A percentile compares a stretch with the other conserved stretches of the same genome.
Evolutionary conservation across 2,797 vertebrate species (phyloP).

Genomic region (Malurus leucopterus): DNA sequence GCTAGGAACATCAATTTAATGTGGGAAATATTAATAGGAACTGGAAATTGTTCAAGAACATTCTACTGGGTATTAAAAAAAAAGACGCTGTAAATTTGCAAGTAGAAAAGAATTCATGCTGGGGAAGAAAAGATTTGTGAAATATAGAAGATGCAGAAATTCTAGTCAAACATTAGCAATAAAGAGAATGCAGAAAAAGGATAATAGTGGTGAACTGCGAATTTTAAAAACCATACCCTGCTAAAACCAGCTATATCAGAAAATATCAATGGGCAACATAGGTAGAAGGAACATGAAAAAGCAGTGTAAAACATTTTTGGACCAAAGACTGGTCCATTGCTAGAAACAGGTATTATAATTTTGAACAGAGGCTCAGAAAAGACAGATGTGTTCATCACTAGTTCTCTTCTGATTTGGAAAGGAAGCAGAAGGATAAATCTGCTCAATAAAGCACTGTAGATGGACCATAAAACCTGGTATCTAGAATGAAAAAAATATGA

Average conservation of each 20-base stretch:
- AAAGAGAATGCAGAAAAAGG: background rate
- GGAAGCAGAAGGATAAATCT: background rate
- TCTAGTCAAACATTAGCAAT: background rate
- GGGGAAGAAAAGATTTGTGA: background rate
- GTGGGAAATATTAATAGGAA: slow-evolving; percentile 53
- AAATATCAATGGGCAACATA: background rate
- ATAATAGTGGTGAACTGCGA: background rate
- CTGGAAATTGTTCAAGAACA: slow-evolving; percentile 59
- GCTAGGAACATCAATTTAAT: slow-evolving; percentile 31
- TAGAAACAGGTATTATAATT: background rate
- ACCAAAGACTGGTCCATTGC: background rate
- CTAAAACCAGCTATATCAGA: background rate
- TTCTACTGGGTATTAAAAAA: background rate
- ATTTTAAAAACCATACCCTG: background rate
- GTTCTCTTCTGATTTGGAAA: background rate
- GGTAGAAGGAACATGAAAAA: background rate
- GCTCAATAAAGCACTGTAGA: background rate
- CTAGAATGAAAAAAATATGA: slow-evolving; percentile 3
- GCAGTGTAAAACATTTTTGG: background rate
- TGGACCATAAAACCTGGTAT: background rate
- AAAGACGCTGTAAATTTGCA: background rate
- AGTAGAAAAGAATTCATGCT: background rate
- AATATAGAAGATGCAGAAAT: background rate
- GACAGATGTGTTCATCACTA: background rate
- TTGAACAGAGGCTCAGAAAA: background rate